phyloP scores from a whole-genome alignment of 2,797 vertebrate genomes.

The Rhinichthys osculus region DNA sequence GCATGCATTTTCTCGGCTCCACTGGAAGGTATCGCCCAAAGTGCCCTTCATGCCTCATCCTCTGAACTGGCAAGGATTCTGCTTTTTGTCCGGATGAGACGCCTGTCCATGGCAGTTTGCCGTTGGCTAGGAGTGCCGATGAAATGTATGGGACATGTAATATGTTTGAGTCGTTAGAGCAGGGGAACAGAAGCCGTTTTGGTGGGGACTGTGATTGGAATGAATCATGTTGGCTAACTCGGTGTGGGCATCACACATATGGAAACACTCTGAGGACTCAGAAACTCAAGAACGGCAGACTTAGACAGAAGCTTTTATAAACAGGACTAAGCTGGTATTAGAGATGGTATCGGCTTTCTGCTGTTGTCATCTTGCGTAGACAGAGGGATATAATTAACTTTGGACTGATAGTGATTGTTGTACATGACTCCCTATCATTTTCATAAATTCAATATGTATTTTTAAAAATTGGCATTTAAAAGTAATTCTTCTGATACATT shows the following conservation, averaged over 20 bases:
- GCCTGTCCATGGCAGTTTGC: constrained; percentile 57
- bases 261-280: constrained; percentile 62
- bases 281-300: constrained; percentile 53
- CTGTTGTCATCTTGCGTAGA: constrained; percentile 57
- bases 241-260: constrained; percentile 59
- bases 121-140: constrained; percentile 38
- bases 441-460: constrained; percentile 25
- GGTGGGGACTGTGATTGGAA: constrained; percentile 57
- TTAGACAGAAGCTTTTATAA: constrained; percentile 61
- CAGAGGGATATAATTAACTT: constrained; percentile 53
- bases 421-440: constrained; percentile 7
- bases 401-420: constrained; percentile 46
- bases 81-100: constrained; percentile 49
- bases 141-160: constrained; percentile 46
- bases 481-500: neutral
- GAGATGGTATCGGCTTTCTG: constrained; percentile 62
- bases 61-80: constrained; percentile 60
- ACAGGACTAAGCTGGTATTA: constrained; percentile 68
- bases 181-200: constrained; percentile 49
- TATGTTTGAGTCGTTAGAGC: constrained; percentile 44
- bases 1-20: neutral
- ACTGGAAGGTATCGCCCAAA: neutral
- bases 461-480: constrained; percentile 7
- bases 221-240: constrained; percentile 49
- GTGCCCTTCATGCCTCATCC: constrained; percentile 49